Conservation (phyloP, 2,888 invertebrate genomes). For the Epistrophe eligans region DNA sequence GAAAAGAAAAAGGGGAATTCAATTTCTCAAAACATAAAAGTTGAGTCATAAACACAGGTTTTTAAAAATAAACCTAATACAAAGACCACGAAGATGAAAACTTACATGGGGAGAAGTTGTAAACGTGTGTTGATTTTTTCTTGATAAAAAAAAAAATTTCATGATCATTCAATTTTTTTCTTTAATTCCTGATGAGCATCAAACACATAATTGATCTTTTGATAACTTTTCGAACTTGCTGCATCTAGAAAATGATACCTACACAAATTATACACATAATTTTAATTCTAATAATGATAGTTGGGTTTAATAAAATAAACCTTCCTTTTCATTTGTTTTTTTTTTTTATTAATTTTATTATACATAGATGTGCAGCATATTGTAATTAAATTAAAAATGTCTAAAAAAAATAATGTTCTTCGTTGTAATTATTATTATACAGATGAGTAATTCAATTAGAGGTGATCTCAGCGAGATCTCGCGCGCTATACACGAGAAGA, state of each 20-base stretch:
- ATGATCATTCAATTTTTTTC: neutral
- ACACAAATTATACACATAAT: no score
- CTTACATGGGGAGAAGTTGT: neutral
- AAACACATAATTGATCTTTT: constrained; percentile 4
- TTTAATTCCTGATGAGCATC: neutral
- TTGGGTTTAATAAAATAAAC: neutral
- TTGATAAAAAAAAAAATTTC: constrained; percentile 1
- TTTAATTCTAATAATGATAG: neutral
- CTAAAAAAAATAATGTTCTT: neutral
- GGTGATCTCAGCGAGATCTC: constrained; percentile 25
- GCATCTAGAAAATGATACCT: neutral
- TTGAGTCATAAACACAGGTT: constrained; percentile 18
- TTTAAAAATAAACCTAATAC: constrained; percentile 17
- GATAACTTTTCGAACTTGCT: constrained; percentile 5
- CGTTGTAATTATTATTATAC: neutral
- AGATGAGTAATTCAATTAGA: constrained; percentile 43
- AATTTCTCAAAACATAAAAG: constrained; percentile 10
- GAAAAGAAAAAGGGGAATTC: neutral
- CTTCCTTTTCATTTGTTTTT: neutral
- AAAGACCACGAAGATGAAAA: neutral
- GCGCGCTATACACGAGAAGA: neutral
- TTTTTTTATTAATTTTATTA: neutral
- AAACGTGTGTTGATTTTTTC: constrained; percentile 4
- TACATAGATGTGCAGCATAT: neutral
- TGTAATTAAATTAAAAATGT: neutral